Conservation (phyloP, 2,888 invertebrate species). For the Hofmannophila pseudospretella region DNA sequence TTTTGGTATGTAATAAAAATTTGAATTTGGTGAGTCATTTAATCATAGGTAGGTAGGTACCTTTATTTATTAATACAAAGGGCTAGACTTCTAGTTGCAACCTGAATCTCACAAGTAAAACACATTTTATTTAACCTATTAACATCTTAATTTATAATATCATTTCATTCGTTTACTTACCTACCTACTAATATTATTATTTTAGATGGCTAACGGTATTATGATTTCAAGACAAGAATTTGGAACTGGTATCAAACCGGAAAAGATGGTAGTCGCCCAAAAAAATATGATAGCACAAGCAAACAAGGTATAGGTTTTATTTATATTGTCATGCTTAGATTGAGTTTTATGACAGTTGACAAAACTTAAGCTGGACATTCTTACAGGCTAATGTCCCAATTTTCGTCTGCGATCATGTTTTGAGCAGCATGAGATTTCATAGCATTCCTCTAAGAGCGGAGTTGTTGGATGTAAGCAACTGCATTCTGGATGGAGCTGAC, state of each 20-base stretch:
- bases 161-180: no score
- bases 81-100: no score
- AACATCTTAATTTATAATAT: no score
- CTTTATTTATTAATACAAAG: no score
- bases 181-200: background rate
- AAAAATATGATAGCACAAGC: conserved; percentile 73
- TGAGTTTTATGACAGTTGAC: no score
- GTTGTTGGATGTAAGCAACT: conserved; percentile 83
- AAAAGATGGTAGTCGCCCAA: conserved; percentile 72
- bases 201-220: conserved; percentile 78
- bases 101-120: no score
- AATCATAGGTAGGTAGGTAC: no score
- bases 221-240: conserved; percentile 81
- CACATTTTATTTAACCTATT: no score
- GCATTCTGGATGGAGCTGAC: conserved; percentile 85
- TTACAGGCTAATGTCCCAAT: conserved; percentile 54
- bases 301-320: conserved; percentile 38
- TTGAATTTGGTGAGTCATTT: no score
- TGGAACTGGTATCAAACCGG: conserved; percentile 64
- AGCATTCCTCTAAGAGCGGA: conserved; percentile 75
- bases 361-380: no score
- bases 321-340: conserved; percentile 5
- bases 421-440: conserved; percentile 51
- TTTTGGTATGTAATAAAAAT: no score
- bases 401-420: conserved; percentile 45